Conservation (phyloP, 2,113 vertebrate species). For the Poecilia latipinna region DNA sequence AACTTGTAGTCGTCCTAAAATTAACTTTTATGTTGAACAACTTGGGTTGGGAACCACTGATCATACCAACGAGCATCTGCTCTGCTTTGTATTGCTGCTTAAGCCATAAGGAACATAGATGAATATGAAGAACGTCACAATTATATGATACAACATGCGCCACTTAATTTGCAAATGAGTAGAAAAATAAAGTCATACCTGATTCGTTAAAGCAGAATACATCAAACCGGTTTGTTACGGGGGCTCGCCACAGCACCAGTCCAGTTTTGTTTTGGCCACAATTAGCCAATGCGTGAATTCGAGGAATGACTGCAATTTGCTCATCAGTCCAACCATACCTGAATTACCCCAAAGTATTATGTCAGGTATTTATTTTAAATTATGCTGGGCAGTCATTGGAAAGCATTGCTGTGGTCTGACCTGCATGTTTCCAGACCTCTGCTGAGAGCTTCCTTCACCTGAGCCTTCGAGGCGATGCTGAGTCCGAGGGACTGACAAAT, state of each 20-base stretch:
- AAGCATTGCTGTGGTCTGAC: slow-evolving; percentile 65
- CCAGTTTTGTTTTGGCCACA: slow-evolving; percentile 85
- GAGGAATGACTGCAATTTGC: slow-evolving; percentile 82
- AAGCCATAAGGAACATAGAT: neutral
- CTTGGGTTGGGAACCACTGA: neutral
- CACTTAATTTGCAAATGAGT: neutral
- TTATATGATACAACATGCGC: neutral
- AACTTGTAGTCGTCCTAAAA: neutral
- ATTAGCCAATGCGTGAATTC: slow-evolving; percentile 74
- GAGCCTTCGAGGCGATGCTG: slow-evolving; percentile 80
- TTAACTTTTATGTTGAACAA: neutral
- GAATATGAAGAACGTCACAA: neutral
- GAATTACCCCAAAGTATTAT: neutral
- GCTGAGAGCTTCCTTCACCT: slow-evolving; percentile 79
- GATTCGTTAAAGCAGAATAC: slow-evolving; percentile 89
- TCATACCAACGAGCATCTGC: neutral
- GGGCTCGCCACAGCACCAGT: slow-evolving; percentile 76
- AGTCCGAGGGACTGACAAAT: slow-evolving; percentile 80
- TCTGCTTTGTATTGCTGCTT: neutral
- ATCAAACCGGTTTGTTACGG: slow-evolving; percentile 32
- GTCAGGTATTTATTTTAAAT: neutral
- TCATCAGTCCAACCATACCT: slow-evolving; percentile 92
- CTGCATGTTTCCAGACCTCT: slow-evolving; percentile 90
- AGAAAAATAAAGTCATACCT: slow-evolving; percentile 73
- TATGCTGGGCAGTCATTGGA: neutral